These are phyloP conservation scores for Idaea biselata DNA, from an alignment of 2,888 invertebrate genomes.

Conservation along the genomic window DNA sequence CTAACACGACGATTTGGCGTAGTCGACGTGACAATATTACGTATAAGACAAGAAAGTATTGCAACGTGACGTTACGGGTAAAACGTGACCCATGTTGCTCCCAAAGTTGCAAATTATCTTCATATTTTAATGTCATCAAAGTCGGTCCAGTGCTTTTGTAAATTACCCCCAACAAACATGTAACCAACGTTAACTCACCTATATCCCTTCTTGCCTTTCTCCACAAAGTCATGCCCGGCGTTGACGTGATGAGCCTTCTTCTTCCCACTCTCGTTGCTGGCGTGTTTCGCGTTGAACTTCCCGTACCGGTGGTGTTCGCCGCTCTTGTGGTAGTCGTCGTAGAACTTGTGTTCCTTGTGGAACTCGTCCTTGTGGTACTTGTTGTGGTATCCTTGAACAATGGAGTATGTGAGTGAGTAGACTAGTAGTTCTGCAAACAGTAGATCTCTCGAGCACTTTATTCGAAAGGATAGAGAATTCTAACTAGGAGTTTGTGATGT, in stretches of 20 bases:
- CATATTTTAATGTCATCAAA: too few species aligned
- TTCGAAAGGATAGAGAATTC: too few species aligned
- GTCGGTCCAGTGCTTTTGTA: too few species aligned
- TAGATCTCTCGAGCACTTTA: too few species aligned
- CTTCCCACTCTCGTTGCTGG: conserved; percentile 82
- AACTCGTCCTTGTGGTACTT: conserved; percentile 90
- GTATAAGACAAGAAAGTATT: too few species aligned
- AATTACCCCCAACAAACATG: too few species aligned
- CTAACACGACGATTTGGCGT: too few species aligned
- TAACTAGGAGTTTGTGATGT: too few species aligned
- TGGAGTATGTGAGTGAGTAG: not conserved
- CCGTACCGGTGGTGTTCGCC: conserved; percentile 86
- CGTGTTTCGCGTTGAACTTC: conserved; percentile 83
- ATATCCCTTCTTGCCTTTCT: conserved; percentile 83
- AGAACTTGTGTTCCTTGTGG: conserved; percentile 89
- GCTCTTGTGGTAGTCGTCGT: conserved; percentile 86
- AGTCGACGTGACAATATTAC: too few species aligned
- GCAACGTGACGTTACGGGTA: too few species aligned
- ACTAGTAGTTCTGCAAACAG: not conserved
- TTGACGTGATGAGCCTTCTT: conserved; percentile 84
- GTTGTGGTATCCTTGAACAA: conserved; percentile 83
- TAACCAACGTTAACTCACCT: conserved; percentile 41
- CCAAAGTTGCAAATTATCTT: too few species aligned
- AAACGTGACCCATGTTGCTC: too few species aligned
- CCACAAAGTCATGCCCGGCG: conserved; percentile 81